Evolutionary conservation across 2,113 vertebrate genomes (phyloP).

Genomic region (Pelmatolapia mariae): DNA sequence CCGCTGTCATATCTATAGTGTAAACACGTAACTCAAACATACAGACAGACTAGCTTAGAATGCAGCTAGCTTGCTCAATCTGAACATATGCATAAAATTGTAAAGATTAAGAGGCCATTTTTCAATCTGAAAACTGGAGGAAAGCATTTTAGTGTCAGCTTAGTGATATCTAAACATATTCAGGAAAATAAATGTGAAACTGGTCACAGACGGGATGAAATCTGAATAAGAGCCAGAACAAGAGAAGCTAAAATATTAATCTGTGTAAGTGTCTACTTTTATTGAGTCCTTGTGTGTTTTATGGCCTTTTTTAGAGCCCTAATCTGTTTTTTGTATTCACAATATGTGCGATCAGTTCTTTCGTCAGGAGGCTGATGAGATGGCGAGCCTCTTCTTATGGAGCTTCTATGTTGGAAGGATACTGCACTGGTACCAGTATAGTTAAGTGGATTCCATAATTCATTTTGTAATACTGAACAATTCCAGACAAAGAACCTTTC

Average conservation of each 20-base stretch:
- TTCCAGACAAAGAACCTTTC: neutral
- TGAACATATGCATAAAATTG: accelerated
- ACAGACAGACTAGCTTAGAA: neutral
- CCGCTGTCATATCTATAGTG: neutral
- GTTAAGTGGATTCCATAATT: neutral
- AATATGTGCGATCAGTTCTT: neutral
- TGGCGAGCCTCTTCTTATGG: neutral
- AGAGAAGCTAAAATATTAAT: neutral
- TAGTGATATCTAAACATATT: neutral
- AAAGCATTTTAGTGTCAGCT: neutral
- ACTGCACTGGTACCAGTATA: neutral
- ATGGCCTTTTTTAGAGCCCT: neutral
- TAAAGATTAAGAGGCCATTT: neutral
- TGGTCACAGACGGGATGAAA: neutral
- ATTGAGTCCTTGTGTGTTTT: neutral
- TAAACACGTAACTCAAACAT: neutral
- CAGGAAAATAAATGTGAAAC: neutral
- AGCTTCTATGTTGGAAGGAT: neutral
- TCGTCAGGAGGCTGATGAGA: neutral
- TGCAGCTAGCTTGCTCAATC: accelerated
- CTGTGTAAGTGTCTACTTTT: neutral
- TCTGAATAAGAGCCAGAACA: neutral
- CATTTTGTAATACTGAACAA: neutral
- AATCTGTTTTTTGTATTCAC: accelerated
- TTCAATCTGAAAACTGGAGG: accelerated